Base-by-base conservation (phyloP, 2,797 vertebrate genomes). In the Notolepis coatsorum region DNA sequence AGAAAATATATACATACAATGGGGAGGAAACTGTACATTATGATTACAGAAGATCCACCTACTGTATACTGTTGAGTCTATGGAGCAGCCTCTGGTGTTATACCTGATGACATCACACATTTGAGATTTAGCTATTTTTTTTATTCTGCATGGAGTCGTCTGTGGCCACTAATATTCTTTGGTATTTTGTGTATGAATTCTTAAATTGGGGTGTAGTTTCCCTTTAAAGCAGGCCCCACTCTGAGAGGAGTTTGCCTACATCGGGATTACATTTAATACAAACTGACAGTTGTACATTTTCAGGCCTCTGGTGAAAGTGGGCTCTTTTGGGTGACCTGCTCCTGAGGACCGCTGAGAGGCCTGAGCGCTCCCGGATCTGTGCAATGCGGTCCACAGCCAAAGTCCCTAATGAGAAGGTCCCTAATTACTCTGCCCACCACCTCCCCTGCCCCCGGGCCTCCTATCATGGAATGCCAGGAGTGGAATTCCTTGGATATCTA, bases 211-310 rank as follows among this genome's bases (percentile, higher is more conserved):
- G n/a, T n/a, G n/a, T n/a, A n/a, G n/a, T n/a, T n/a, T n/a, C n/a
- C 15, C 5, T n/a, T 37, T 37, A 37, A n/a, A 12, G 35, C 13
- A 37, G 35, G 13, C 35, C 35, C 35, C 35, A 52, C 20, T 52
- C 31, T 9, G 20, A 52, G 31, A 52, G 7, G 39, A 9, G 20
- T 21, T n/a, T 27, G 23, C 15, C 42, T 20, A 68, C 55, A 47
- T 38, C 1, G 18, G 20, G 48, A 9, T n/a, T 48, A 7, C 41
- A 27, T 48, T 66, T 82, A 75, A 80, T 49, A 58, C 27, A 10
- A 81, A 62, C 13, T 79, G 74, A 71, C 75, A 71, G 38, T 21
- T 30, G 17, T 73, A 66, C 72, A 68, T 72, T 71, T 68, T 48
- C 42, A 31, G 76, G 63, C 62, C 52, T 71, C 71, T 48, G 45